Base-by-base conservation (phyloP, 2,113 vertebrate species). In the Indri indri region DNA sequence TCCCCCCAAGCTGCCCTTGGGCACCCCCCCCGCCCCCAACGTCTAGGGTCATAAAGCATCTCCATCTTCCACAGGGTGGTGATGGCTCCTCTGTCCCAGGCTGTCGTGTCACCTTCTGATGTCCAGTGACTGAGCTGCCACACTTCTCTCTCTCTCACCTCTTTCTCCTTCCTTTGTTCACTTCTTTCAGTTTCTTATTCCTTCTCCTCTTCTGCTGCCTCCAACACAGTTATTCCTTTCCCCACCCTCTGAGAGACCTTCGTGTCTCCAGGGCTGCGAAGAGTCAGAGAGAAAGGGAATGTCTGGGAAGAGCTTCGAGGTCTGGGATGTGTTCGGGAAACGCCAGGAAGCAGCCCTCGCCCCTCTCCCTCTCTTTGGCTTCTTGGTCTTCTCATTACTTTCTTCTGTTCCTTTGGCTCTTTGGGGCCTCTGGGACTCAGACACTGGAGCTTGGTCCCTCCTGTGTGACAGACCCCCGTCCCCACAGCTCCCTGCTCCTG, bases 401-500 rank as follows among this genome's bases (percentile, higher is more conserved):
- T n/a, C 13, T 57, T 73, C 91, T 57, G 32, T 37, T 76, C 66
- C 63, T 57, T 57, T 82, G 68, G 63, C 47, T 89, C 42, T 61
- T 76, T 40, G 20, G 50, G 17, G 5, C 3, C 70, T 71, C 17
- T 3, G 40, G 4, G 50, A 95, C 90, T 17, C 47, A 3, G 47
- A 42, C 18, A 40, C 25, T 76, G 18, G 13, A 52, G 27, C 59
- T 32, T 4, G 2, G 65, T 3, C 20, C 17, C 59, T 84, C 11
- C 47, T 50, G 42, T 13, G 3, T 12, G 66, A 45, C 42, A 27
- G 70, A 47, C 10, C 25, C n/a, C 3, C 4, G 6, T 9, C 16
- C 18, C 54, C 3, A 12, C 2, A 0, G 14, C 37, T 32, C n/a
- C 16, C 3, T 1, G 6, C 30, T 74, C 42, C 4, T 11, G 6